phyloP scores from a whole-genome alignment of 2,113 vertebrate genomes.

The Gavialis gangeticus region DNA sequence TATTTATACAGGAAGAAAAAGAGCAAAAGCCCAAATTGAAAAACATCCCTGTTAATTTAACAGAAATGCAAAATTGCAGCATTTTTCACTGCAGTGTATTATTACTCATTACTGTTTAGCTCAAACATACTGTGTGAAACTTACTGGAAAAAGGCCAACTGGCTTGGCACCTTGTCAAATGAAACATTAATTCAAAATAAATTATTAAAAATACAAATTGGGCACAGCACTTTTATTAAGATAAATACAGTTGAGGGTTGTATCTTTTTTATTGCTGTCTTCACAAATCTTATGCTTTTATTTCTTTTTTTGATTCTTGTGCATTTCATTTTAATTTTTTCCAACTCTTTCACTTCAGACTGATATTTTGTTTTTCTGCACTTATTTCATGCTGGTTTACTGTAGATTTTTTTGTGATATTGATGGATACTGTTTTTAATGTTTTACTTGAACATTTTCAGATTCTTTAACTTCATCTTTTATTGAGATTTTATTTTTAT shows the following conservation, averaged over 20 bases:
- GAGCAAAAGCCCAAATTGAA: neutral
- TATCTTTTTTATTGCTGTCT: constrained; percentile 5
- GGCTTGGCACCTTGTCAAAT: constrained; percentile 59
- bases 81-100: neutral
- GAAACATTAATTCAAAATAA: constrained; percentile 67
- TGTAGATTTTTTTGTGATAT: neutral
- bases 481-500: neutral
- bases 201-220: constrained; percentile 39
- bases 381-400: neutral
- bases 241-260: constrained; percentile 43
- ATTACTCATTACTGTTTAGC: neutral
- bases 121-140: neutral
- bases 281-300: constrained; percentile 68
- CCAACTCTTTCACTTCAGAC: neutral
- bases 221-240: constrained; percentile 39
- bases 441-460: neutral
- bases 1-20: neutral
- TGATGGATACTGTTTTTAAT: neutral
- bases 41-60: neutral
- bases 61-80: neutral
- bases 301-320: constrained; percentile 58
- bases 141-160: neutral
- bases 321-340: constrained; percentile 55
- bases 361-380: constrained; percentile 23
- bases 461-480: neutral